Conservation (phyloP, 2,888 invertebrate species). For the Seira musarum region DNA sequence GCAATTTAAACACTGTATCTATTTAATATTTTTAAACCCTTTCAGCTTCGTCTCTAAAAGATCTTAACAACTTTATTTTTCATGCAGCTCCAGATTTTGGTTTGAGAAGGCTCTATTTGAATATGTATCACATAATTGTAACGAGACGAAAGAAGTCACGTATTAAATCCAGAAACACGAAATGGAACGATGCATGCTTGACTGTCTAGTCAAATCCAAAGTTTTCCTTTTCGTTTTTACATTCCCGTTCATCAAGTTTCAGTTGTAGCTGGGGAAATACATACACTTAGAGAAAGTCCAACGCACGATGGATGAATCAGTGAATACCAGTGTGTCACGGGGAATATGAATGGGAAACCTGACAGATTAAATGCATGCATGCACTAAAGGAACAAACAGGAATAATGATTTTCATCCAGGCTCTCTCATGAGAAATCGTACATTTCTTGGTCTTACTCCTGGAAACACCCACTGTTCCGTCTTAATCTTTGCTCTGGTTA, state of each 20-base stretch:
- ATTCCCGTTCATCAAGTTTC: not conserved
- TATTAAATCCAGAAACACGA: conserved; percentile 5
- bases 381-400: not conserved
- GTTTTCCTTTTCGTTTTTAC: not conserved
- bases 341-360: not conserved
- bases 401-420: too few species aligned
- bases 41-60: too few species aligned
- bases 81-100: not conserved
- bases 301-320: conserved; percentile 1
- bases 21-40: too few species aligned
- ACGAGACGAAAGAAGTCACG: conserved; percentile 1
- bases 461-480: too few species aligned
- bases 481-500: too few species aligned
- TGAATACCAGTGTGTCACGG: not conserved
- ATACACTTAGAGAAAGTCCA: not conserved
- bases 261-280: not conserved
- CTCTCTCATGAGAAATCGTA: too few species aligned
- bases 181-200: not conserved
- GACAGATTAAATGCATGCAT: conserved; percentile 1
- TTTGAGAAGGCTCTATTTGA: not conserved
- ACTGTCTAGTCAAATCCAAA: not conserved
- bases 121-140: conserved; percentile 1
- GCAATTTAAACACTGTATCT: too few species aligned
- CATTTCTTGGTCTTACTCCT: too few species aligned
- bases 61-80: too few species aligned